A percentile compares a stretch with the other conserved stretches of the same genome.
phyloP scores from a whole-genome alignment of 2,797 vertebrate genomes.

The Gastrophryne carolinensis region DNA sequence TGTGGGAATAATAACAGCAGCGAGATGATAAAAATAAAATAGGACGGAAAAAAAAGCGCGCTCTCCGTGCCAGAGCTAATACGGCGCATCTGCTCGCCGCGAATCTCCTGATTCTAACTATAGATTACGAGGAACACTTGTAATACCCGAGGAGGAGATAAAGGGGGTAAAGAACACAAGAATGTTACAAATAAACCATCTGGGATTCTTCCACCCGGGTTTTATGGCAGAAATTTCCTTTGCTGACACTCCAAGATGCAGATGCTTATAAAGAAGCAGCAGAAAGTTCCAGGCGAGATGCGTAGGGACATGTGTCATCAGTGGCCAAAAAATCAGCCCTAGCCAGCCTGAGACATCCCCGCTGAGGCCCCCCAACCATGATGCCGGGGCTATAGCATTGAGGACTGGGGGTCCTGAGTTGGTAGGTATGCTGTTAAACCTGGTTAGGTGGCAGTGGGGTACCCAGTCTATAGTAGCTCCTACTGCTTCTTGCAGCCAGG shows the following conservation, averaged over 20 bases:
- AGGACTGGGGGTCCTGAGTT: too few species aligned
- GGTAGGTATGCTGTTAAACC: too few species aligned
- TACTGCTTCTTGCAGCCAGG: too few species aligned
- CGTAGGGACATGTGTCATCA: too few species aligned
- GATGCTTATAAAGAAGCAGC: background rate
- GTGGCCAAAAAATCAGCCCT: too few species aligned
- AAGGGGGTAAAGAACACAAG: background rate
- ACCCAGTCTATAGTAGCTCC: too few species aligned
- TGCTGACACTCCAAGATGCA: background rate
- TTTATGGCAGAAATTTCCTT: background rate
- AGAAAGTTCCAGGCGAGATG: too few species aligned
- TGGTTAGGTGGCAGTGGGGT: too few species aligned
- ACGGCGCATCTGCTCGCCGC: conserved; percentile 19
- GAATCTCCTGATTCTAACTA: conserved; percentile 27
- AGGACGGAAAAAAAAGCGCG: conserved; percentile 11
- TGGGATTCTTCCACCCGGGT: background rate
- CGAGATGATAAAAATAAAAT: conserved; percentile 31
- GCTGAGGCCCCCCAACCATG: too few species aligned
- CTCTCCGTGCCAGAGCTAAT: conserved; percentile 26
- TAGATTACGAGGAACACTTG: conserved; percentile 11
- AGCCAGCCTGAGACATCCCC: too few species aligned
- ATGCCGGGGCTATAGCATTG: too few species aligned
- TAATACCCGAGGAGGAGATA: background rate
- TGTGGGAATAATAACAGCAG: background rate
- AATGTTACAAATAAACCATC: conserved; percentile 21